Evolutionary conservation across 2,797 vertebrate species (phyloP), one percentile per base, ranked within the genome.

Genomic region (Tragelaphus eurycerus): DNA sequence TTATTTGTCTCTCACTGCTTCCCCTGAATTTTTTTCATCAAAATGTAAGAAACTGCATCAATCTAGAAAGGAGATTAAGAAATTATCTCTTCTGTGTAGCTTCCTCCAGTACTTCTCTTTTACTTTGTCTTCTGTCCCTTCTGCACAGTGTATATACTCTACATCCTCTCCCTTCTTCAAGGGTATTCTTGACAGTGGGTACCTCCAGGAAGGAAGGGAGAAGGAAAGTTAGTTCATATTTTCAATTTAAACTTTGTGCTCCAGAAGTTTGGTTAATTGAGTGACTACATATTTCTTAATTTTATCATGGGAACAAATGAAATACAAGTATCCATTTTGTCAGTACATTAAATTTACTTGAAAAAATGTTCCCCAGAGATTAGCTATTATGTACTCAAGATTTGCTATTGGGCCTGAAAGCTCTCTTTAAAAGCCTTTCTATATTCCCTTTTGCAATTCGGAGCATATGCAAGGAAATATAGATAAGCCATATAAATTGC

Each of bases 401-500:
- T 67, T 93, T 95, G 29, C 43, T 14, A 81, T 34, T 90, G 38
- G 94, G 46, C 43, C 46, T 95, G 16, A 59, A 93, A 96, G 64
- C 23, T 14, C n/a, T 98, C 34, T 95, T 96, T 81, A 27, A 87
- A 97, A 95, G 85, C 27, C 59, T 89, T 97, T 21, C 12, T 83
- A 2, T 81, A 79, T 96, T 96, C 96, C 59, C 74, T 90, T 94
- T 95, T 94, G 8, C 95, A 97, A 93, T 93, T 94, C 83, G 76
- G 46, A 95, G 43, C 83, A 62, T 96, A 31, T 59, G 2, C 59
- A 86, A 52, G 55, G 19, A 91, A 95, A 27, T 96, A 46, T 79
- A 97, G 86, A 92, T 96, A 95, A 97, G 62, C 62, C 17, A 88
- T 90, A 84, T 95, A 92, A 95, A 95, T 97, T 62, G 11, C 54